A percentile compares a stretch with the other conserved stretches of the same genome.
Conservation (phyloP, 2,888 invertebrate species). For the Leptopilina syphax region DNA sequence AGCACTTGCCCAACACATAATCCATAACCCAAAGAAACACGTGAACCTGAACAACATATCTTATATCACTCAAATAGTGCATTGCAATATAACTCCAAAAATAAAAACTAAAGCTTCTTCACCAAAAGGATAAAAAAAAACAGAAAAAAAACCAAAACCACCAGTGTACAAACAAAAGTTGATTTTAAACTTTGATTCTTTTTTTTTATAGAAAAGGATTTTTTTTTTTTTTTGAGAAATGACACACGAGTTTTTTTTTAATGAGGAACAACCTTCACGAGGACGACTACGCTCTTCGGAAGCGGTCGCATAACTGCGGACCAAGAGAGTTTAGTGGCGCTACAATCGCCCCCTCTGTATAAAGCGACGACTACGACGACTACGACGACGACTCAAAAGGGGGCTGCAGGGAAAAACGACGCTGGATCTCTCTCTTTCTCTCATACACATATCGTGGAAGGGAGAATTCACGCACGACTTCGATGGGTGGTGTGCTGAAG, state of each 20-base stretch:
- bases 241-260: slow-evolving; percentile 25
- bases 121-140: background rate
- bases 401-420: slow-evolving; percentile 42
- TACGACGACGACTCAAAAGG: slow-evolving; percentile 39
- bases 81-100: background rate
- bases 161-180: too few relatives aligned
- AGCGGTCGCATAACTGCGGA: slow-evolving; percentile 75
- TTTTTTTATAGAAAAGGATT: too few relatives aligned
- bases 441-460: background rate
- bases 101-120: background rate
- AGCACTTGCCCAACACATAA: slow-evolving; percentile 63
- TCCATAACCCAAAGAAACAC: background rate
- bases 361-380: background rate
- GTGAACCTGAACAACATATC: slow-evolving; percentile 16
- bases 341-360: slow-evolving; percentile 58
- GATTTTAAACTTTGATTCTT: too few relatives aligned
- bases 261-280: slow-evolving; percentile 46
- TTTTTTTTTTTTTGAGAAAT: too few relatives aligned
- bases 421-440: background rate
- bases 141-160: too few relatives aligned
- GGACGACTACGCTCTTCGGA: slow-evolving; percentile 65
- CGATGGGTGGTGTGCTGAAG: slow-evolving; percentile 28
- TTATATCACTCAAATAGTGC: slow-evolving; percentile 7
- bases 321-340: slow-evolving; percentile 68
- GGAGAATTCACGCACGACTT: slow-evolving; percentile 50